These are phyloP conservation scores for Asbolus verrucosus DNA, from an alignment of 1,140 invertebrate species.

Conservation along the genomic window DNA sequence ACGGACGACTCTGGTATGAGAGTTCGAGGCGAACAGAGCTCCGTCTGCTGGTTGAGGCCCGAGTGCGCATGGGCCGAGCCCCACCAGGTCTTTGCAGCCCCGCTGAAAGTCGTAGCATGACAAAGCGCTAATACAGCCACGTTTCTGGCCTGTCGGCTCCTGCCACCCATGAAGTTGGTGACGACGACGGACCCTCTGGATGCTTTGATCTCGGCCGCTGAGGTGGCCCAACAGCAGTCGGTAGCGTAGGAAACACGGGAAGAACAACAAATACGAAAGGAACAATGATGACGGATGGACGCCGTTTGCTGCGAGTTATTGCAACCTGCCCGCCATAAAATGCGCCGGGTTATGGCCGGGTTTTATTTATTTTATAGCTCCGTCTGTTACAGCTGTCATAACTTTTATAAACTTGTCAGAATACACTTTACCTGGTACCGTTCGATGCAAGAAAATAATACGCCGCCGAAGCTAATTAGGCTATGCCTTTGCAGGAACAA, in stretches of 20 bases:
- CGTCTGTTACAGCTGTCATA: conserved; percentile 59
- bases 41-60: conserved; percentile 8
- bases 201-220: conserved; percentile 63
- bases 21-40: conserved; percentile 37
- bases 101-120: conserved; percentile 56
- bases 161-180: conserved; percentile 68
- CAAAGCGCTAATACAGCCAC: conserved; percentile 64
- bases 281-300: conserved; percentile 50
- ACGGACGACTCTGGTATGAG: conserved; percentile 53
- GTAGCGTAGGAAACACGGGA: conserved; percentile 58
- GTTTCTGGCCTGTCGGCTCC: conserved; percentile 63
- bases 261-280: conserved; percentile 56
- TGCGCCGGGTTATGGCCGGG: conserved; percentile 47
- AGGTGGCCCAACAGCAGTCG: conserved; percentile 53
- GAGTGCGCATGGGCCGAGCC: conserved; percentile 46
- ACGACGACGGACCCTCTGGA: conserved; percentile 65
- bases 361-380: conserved; percentile 61
- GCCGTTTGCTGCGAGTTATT: conserved; percentile 47
- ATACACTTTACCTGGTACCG: conserved; percentile 26
- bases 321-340: conserved; percentile 47
- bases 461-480: conserved; percentile 16
- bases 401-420: conserved; percentile 57
- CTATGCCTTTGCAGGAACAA: conserved; percentile 30
- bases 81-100: conserved; percentile 16
- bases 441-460: conserved; percentile 4